phyloP scores from a whole-genome alignment of 1,140 invertebrate species.

The Pseudomyrmex sp. region DNA sequence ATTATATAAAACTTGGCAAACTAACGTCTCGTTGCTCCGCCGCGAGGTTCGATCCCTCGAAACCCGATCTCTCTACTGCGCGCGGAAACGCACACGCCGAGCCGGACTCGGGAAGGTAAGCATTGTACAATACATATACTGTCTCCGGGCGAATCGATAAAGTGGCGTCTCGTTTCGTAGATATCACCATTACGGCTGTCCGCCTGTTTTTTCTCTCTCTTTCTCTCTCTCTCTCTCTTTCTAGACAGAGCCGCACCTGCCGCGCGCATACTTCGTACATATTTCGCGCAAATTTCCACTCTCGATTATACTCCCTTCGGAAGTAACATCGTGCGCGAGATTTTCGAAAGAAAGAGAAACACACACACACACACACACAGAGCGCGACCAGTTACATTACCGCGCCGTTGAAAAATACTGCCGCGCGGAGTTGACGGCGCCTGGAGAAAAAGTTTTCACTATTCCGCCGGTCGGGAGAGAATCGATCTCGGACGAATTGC shows the following conservation, averaged over 20 bases:
- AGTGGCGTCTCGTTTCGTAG: slow-evolving; percentile 55
- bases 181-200: slow-evolving; percentile 48
- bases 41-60: slow-evolving; percentile 42
- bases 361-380: no score
- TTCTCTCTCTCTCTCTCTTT: no score
- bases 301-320: slow-evolving; percentile 6
- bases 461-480: slow-evolving; percentile 13
- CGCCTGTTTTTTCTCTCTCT: slow-evolving; percentile 23
- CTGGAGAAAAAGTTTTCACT: slow-evolving; percentile 28
- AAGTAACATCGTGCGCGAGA: background rate
- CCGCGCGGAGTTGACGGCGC: background rate
- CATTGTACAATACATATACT: slow-evolving; percentile 29
- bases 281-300: slow-evolving; percentile 3
- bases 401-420: slow-evolving; percentile 5
- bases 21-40: background rate
- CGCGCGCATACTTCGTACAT: background rate
- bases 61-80: slow-evolving; percentile 29
- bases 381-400: background rate
- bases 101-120: background rate
- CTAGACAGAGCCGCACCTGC: background rate
- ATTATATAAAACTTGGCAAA: slow-evolving; percentile 41
- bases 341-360: slow-evolving; percentile 2
- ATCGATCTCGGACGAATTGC: slow-evolving; percentile 35
- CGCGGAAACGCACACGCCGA: slow-evolving; percentile 14
- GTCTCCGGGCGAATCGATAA: slow-evolving; percentile 50